These are phyloP conservation scores for Strix occidentalis DNA, from an alignment of 2,797 vertebrate species.

Conservation along the genomic window DNA sequence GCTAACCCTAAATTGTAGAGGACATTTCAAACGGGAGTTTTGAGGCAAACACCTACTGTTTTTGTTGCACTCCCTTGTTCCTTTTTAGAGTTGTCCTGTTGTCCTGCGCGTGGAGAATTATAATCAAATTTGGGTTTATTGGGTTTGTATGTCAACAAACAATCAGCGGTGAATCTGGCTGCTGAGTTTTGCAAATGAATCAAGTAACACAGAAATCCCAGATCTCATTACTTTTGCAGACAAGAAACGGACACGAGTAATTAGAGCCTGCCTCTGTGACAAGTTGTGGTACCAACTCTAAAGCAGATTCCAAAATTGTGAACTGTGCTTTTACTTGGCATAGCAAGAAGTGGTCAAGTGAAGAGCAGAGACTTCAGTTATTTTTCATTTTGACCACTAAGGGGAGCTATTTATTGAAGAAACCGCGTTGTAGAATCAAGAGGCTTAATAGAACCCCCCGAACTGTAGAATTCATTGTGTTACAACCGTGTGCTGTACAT, in stretches of 20 bases:
- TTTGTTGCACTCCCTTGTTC: neutral
- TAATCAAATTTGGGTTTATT: neutral
- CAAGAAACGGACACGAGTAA: neutral
- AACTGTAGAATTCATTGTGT: neutral
- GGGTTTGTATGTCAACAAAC: neutral
- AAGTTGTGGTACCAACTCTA: neutral
- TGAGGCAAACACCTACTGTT: neutral
- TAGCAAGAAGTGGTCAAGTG: neutral
- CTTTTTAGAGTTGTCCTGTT: neutral
- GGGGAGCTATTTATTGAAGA: neutral
- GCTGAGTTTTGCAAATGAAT: neutral
- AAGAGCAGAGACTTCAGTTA: neutral
- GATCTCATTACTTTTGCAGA: neutral
- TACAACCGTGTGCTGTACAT: neutral
- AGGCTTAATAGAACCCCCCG: accelerated
- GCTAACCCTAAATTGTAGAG: neutral
- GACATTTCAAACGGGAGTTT: neutral
- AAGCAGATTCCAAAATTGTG: accelerated
- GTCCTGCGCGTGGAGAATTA: neutral
- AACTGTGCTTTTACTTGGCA: neutral
- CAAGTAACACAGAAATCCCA: neutral
- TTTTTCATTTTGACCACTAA: neutral
- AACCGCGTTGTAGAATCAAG: accelerated
- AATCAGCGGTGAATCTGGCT: neutral
- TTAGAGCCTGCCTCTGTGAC: neutral